These are phyloP conservation scores for Andrena bucephala DNA, from an alignment of 2,888 invertebrate genomes.

Conservation along the genomic window DNA sequence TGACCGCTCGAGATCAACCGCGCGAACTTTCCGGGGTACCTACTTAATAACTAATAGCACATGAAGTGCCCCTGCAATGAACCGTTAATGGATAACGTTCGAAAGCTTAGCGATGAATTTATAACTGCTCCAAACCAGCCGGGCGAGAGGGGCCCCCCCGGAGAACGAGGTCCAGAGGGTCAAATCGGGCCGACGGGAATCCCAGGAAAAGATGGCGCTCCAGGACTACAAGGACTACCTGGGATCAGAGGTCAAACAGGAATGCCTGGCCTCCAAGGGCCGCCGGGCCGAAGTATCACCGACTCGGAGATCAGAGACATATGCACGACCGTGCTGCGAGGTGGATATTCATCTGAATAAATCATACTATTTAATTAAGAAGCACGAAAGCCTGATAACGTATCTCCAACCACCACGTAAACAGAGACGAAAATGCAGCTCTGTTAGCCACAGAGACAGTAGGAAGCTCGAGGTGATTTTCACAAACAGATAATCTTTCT, in stretches of 20 bases:
- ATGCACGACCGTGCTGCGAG: conserved; percentile 92
- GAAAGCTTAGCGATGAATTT: not conserved
- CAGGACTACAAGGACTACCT: conserved; percentile 87
- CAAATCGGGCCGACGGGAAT: conserved; percentile 87
- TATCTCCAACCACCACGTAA: not conserved
- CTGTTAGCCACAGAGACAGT: not conserved
- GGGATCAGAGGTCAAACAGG: conserved; percentile 88
- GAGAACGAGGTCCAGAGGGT: conserved; percentile 87
- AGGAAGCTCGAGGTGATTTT: not conserved
- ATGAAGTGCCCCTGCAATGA: not conserved
- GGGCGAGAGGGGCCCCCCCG: conserved; percentile 87
- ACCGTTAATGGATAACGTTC: not conserved
- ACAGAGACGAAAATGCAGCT: not conserved
- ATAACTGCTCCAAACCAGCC: conserved; percentile 81
- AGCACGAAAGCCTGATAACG: not conserved
- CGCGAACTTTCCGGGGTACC: not conserved
- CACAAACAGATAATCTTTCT: conserved; percentile 43
- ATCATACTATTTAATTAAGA: not conserved
- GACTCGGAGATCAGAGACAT: conserved; percentile 93
- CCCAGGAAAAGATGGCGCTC: conserved; percentile 87
- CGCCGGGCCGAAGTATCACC: conserved; percentile 87
- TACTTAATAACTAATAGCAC: too few species aligned
- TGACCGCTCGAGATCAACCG: too few species aligned
- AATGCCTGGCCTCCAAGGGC: conserved; percentile 87
- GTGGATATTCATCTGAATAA: conserved; percentile 84